Percentiles rank a stretch among this genome's conserved stretches.
These are phyloP conservation scores for Turnix velox DNA, from an alignment of 2,113 vertebrate species.

Conservation along the genomic window DNA sequence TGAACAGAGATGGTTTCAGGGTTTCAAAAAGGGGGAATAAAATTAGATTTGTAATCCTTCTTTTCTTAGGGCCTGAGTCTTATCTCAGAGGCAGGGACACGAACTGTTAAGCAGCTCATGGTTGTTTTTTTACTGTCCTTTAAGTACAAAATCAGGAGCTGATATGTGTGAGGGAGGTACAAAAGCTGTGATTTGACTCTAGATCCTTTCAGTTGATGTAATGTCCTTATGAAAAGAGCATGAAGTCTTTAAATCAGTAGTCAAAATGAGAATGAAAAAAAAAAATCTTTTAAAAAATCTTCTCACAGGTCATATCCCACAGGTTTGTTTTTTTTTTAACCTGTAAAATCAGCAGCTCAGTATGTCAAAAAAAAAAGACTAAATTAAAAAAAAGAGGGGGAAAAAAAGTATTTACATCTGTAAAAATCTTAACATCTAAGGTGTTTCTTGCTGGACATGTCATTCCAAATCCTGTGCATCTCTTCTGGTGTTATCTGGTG, in stretches of 20 bases:
- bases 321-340: too few species aligned
- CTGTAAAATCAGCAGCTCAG: slow-evolving; percentile 53
- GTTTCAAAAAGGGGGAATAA: slow-evolving; percentile 20
- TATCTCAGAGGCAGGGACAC: slow-evolving; percentile 4
- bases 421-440: slow-evolving; percentile 89
- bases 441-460: slow-evolving; percentile 99
- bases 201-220: slow-evolving; percentile 10
- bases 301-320: slow-evolving; percentile 48
- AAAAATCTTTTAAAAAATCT: slow-evolving; percentile 68
- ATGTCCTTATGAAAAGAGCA: slow-evolving; percentile 52
- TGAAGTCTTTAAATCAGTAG: slow-evolving; percentile 54
- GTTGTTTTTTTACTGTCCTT: neutral
- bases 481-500: slow-evolving; percentile 98
- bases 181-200: slow-evolving; percentile 52
- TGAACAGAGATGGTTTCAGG: neutral
- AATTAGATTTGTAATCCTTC: neutral
- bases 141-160: slow-evolving; percentile 2
- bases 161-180: slow-evolving; percentile 18
- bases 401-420: slow-evolving; percentile 68
- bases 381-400: neutral
- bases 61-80: slow-evolving; percentile 35
- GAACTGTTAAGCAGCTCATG: neutral
- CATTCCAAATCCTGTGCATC: slow-evolving; percentile 99
- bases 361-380: slow-evolving; percentile 49
- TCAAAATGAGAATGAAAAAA: slow-evolving; percentile 65